Evolutionary conservation across 92 coral and sea anemone species (phyloP), one percentile per base, ranked within the genome.

Genomic region (Ricordea florida): DNA sequence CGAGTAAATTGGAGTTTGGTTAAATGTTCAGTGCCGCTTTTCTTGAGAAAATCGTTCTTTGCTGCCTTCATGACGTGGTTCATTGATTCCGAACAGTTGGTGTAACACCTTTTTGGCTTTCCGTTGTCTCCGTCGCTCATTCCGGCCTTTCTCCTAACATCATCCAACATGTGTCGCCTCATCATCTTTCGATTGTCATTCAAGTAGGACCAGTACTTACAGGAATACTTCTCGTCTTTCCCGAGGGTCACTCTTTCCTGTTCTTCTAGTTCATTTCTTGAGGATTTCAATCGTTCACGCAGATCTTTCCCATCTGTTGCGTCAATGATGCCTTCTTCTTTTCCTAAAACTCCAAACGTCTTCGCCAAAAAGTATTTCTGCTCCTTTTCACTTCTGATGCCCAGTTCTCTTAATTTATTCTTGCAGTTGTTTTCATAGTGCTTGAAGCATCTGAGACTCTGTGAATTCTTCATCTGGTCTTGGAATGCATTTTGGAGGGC

Each of bases 1-100:
- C 41, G 62, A 6, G 85, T 86, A 30, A 86, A 81, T 38, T 81
- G 75, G 10, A 86, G 78, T 20, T 74, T 81, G 15, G 69, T 30
- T 8, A 78, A 62, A 30, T 59, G 41, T 5, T 18, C 18, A 14
- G 36, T 30, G 9, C 43, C 45, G 10, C 43, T 1, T 10, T 41
- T 30, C 41, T 72, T 57, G 2, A 74, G 17, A 25, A 60, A 3
- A 29, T 45, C 59, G 5, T 18, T 62, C 50, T 61, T 74, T 17
- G 18, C 20, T 16, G 2, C 30, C 18, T 46, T 74, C 57, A 81
- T 48, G 20, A 38, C 44, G 47, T 81, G 62, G 57, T 81, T 81
- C 74, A 81, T 63, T 21, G 73, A 58, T 35, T 73, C 82, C 0
- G 85, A 79, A 26, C 23, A 48, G 44, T 81, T 61, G 2, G 83